Conservation (phyloP, 2,113 vertebrate genomes). For the Pomatostomus ruficeps region DNA sequence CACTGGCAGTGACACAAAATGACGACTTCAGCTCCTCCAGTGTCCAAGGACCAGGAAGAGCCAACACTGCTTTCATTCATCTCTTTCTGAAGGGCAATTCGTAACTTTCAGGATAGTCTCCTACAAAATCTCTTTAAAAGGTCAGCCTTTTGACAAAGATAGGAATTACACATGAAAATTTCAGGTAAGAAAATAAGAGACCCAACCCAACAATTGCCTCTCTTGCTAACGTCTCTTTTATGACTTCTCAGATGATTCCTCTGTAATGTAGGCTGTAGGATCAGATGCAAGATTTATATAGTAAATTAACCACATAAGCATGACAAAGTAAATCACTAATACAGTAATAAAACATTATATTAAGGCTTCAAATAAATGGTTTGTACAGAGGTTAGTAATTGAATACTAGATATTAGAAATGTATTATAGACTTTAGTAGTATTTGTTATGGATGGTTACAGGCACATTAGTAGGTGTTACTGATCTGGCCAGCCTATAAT, state of each 20-base stretch:
- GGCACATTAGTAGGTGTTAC: conserved; percentile 17
- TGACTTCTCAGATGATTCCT: not conserved
- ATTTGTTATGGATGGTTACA: conserved; percentile 20
- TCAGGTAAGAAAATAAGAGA: not conserved
- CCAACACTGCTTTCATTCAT: not conserved
- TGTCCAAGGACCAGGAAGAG: not conserved
- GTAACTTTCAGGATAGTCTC: not conserved
- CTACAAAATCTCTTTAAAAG: not conserved
- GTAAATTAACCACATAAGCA: not conserved
- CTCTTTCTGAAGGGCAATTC: not conserved
- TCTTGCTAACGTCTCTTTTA: not conserved
- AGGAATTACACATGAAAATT: not conserved
- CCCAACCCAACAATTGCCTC: not conserved
- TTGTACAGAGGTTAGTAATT: conserved; percentile 1
- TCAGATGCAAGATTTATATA: not conserved
- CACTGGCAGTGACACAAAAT: not conserved
- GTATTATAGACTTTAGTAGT: not conserved
- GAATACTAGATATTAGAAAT: conserved; percentile 21
- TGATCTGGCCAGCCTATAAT: not conserved
- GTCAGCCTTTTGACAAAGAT: not conserved
- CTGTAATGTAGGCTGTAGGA: not conserved
- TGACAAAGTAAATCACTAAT: conserved; percentile 37
- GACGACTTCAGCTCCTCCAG: not conserved
- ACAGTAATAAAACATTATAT: conserved; percentile 18
- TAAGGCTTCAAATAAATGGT: not conserved